phyloP scores from a whole-genome alignment of 2,888 invertebrate genomes.

The Seira ritae region DNA sequence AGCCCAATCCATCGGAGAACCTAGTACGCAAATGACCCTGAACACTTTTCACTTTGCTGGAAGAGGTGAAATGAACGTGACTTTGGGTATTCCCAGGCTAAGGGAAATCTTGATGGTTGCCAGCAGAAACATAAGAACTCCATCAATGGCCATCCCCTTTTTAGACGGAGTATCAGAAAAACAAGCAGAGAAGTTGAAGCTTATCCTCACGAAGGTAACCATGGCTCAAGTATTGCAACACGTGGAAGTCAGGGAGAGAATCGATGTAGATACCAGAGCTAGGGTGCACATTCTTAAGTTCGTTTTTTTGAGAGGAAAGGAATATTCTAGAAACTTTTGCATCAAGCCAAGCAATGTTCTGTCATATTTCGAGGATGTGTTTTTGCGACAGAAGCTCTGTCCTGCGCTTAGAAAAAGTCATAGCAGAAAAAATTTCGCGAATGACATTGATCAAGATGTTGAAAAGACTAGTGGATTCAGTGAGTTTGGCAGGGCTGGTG shows the following conservation, averaged over 20 bases:
- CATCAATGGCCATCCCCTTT: slow-evolving; percentile 96
- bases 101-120: slow-evolving; percentile 98
- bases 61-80: slow-evolving; percentile 99
- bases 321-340: slow-evolving; percentile 84
- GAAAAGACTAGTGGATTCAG: slow-evolving; percentile 23
- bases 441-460: slow-evolving; percentile 74
- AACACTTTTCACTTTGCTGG: slow-evolving; percentile 99
- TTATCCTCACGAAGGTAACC: slow-evolving; percentile 86
- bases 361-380: slow-evolving; percentile 84
- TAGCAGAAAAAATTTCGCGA: slow-evolving; percentile 77
- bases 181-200: slow-evolving; percentile 83
- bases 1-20: slow-evolving; percentile 96
- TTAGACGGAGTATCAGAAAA: slow-evolving; percentile 77
- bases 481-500: slow-evolving; percentile 29
- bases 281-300: slow-evolving; percentile 84
- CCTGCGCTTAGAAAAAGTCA: slow-evolving; percentile 80
- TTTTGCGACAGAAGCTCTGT: slow-evolving; percentile 82
- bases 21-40: slow-evolving; percentile 99
- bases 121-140: slow-evolving; percentile 94
- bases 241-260: slow-evolving; percentile 80
- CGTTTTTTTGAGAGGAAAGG: slow-evolving; percentile 84
- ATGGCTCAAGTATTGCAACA: slow-evolving; percentile 87
- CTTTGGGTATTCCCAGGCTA: slow-evolving; percentile 96
- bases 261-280: slow-evolving; percentile 76
- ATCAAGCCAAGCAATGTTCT: slow-evolving; percentile 84